Evolutionary conservation across 2,113 vertebrate species (phyloP).

Genomic region (Ameiurus melas): DNA sequence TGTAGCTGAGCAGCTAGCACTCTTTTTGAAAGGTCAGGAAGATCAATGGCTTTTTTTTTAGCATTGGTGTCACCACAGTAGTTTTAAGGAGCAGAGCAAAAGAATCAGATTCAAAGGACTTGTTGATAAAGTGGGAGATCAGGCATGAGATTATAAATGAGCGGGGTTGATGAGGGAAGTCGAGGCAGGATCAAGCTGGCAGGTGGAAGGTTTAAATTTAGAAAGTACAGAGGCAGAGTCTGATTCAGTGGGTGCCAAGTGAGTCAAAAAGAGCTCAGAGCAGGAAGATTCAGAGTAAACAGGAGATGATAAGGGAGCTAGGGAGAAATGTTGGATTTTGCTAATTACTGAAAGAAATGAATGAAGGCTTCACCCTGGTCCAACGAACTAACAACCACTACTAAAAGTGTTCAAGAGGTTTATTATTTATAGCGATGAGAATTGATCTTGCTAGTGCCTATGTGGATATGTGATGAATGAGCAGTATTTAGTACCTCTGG

Average conservation of each 20-base stretch:
- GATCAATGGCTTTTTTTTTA: neutral
- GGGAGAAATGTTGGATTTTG: slow-evolving; percentile 2
- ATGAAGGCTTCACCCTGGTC: neutral
- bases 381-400: too few species aligned
- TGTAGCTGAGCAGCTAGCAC: neutral
- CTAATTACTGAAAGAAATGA: neutral
- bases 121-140: neutral
- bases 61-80: neutral
- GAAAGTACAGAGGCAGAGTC: neutral
- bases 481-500: neutral
- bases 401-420: neutral
- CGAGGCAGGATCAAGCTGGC: neutral
- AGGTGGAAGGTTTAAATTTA: slow-evolving; percentile 22
- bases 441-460: neutral
- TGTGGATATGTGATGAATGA: neutral
- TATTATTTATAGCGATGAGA: neutral
- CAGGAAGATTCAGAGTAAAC: neutral
- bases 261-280: neutral
- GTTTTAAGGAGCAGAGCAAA: neutral
- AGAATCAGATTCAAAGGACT: neutral
- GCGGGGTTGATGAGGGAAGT: neutral
- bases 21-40: slow-evolving; percentile 1
- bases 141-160: neutral
- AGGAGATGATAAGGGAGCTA: neutral
- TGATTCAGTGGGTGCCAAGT: neutral